Evolutionary conservation across 2,113 vertebrate species (phyloP).

Genomic region (Perca flavescens): DNA sequence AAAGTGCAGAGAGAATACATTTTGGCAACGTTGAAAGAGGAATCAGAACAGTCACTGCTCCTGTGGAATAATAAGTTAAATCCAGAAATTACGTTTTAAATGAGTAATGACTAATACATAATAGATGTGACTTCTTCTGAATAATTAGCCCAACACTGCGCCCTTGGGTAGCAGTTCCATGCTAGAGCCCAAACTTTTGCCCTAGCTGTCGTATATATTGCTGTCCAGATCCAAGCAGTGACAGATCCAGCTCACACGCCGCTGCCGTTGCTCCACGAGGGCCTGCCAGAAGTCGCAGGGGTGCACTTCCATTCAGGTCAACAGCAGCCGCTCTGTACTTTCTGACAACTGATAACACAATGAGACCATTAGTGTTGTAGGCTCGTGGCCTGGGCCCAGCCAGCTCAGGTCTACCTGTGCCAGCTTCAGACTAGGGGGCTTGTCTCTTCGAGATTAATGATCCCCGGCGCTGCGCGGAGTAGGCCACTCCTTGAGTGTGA

Average conservation of each 20-base stretch:
- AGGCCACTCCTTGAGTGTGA: conserved; percentile 75
- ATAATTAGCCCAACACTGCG: conserved; percentile 31
- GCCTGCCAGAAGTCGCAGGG: conserved; percentile 11
- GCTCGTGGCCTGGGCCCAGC: conserved; percentile 39
- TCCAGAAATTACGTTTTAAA: conserved; percentile 42
- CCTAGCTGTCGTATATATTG: conserved; percentile 30
- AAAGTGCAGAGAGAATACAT: background rate
- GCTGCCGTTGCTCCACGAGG: conserved; percentile 7
- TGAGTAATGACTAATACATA: conserved; percentile 54
- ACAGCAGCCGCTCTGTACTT: conserved; percentile 44
- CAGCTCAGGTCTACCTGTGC: conserved; percentile 66
- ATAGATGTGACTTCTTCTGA: conserved; percentile 46
- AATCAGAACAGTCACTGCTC: conserved; percentile 40
- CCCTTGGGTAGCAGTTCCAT: background rate
- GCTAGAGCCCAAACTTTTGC: conserved; percentile 14
- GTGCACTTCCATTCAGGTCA: conserved; percentile 60
- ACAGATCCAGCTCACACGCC: conserved; percentile 49
- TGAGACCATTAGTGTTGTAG: conserved; percentile 61
- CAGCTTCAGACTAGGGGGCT: conserved; percentile 68
- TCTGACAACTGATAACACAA: conserved; percentile 71
- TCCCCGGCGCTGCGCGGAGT: conserved; percentile 48
- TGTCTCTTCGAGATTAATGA: conserved; percentile 79
- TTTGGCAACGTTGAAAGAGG: conserved; percentile 7
- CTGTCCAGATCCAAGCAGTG: conserved; percentile 18
- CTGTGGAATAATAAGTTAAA: conserved; percentile 38